phyloP scores from a whole-genome alignment of 2,888 invertebrate genomes.

The Apodemia mormo region DNA sequence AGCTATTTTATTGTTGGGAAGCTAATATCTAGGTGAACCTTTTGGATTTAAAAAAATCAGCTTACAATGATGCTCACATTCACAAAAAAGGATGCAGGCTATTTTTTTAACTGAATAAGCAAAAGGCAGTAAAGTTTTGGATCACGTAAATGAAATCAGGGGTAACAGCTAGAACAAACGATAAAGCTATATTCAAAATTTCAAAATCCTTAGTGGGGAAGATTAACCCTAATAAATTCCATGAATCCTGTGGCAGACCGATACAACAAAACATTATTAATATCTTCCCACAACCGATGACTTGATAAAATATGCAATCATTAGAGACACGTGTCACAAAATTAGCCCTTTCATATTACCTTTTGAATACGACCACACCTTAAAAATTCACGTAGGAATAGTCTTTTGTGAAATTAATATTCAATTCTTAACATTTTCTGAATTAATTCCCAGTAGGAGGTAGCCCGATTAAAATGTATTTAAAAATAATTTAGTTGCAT shows the following conservation, averaged over 20 bases:
- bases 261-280: conserved; percentile 3
- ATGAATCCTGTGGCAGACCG: not conserved
- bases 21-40: no score
- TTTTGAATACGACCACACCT: conserved; percentile 22
- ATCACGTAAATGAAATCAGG: no score
- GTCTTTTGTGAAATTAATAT: conserved; percentile 34
- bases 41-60: no score
- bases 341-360: conserved; percentile 29
- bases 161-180: no score
- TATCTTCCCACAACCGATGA: conserved; percentile 33
- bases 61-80: conserved; percentile 34
- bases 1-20: no score
- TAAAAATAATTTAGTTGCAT: not conserved
- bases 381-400: conserved; percentile 29
- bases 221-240: no score
- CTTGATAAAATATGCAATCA: conserved; percentile 22
- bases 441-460: conserved; percentile 35
- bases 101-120: no score
- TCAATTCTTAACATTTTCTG: conserved; percentile 33
- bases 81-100: no score
- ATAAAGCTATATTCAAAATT: no score
- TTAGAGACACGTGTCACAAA: conserved; percentile 29
- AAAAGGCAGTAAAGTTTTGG: no score
- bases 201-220: not conserved
- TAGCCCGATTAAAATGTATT: conserved; percentile 17